phyloP scores from a whole-genome alignment of 2,888 invertebrate species.

The Aphodius granarius region DNA sequence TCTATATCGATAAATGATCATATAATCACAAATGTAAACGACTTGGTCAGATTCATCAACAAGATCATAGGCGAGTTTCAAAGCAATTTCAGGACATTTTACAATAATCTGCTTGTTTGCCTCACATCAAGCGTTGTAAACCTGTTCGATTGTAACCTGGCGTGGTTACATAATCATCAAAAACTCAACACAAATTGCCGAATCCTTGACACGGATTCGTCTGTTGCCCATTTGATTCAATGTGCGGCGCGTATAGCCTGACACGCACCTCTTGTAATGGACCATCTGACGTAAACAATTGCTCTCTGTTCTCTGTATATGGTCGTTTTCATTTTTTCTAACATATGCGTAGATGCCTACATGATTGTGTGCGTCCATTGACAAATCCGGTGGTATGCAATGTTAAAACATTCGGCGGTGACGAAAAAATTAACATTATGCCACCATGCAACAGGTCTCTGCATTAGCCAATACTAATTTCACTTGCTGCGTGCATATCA shows the following conservation, averaged over 20 bases:
- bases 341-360: neutral
- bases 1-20: no score
- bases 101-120: neutral
- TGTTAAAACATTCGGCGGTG: neutral
- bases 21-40: no score
- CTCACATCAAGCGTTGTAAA: neutral
- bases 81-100: neutral
- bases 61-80: neutral
- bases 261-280: conserved; percentile 9
- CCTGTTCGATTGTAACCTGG: neutral
- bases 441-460: neutral
- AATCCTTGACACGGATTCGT: conserved; percentile 13
- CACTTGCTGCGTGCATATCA: neutral
- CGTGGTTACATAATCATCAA: conserved; percentile 11
- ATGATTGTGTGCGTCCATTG: neutral
- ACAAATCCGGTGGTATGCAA: neutral
- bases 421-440: neutral
- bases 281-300: conserved; percentile 1
- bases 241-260: neutral
- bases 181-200: conserved; percentile 6
- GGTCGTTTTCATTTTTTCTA: neutral
- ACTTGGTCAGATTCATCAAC: neutral
- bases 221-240: conserved; percentile 5
- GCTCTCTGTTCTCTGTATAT: conserved; percentile 2
- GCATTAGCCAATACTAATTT: neutral